Evolutionary conservation across 2,888 invertebrate species (phyloP).

Genomic region (Caenorhabditis wallacei): DNA sequence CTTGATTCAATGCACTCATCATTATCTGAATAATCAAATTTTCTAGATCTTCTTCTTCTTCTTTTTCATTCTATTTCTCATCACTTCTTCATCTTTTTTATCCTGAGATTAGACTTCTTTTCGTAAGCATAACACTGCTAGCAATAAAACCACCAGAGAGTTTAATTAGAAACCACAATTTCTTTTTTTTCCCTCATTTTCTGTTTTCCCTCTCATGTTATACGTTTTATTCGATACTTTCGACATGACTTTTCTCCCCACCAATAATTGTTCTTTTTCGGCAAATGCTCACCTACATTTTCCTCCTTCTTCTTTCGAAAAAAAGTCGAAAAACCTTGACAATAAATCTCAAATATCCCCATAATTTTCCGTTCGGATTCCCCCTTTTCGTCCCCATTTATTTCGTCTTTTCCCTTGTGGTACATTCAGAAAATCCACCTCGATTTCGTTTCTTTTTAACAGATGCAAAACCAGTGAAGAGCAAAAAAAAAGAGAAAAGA

Average conservation of each 20-base stretch:
- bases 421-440: slow-evolving; percentile 31
- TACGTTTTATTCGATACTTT: slow-evolving; percentile 52
- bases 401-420: slow-evolving; percentile 31
- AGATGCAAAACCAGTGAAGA: slow-evolving; percentile 56
- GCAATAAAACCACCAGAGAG: slow-evolving; percentile 53
- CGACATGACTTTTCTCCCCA: slow-evolving; percentile 39
- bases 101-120: slow-evolving; percentile 8
- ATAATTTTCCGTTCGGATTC: slow-evolving; percentile 45
- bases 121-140: slow-evolving; percentile 36
- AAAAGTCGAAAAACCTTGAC: slow-evolving; percentile 15
- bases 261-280: slow-evolving; percentile 26
- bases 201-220: slow-evolving; percentile 23
- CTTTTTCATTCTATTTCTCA: slow-evolving; percentile 2
- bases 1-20: neutral
- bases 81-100: no score
- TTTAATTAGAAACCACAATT: slow-evolving; percentile 64
- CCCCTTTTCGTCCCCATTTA: slow-evolving; percentile 31
- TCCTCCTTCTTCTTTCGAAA: neutral
- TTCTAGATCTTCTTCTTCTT: slow-evolving; percentile 10
- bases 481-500: slow-evolving; percentile 26
- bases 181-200: slow-evolving; percentile 25
- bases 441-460: slow-evolving; percentile 30
- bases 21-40: neutral
- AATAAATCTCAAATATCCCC: slow-evolving; percentile 59
- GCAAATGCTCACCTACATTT: slow-evolving; percentile 11